phyloP scores from a whole-genome alignment of 2,797 vertebrate genomes.

The Florisuga fusca region DNA sequence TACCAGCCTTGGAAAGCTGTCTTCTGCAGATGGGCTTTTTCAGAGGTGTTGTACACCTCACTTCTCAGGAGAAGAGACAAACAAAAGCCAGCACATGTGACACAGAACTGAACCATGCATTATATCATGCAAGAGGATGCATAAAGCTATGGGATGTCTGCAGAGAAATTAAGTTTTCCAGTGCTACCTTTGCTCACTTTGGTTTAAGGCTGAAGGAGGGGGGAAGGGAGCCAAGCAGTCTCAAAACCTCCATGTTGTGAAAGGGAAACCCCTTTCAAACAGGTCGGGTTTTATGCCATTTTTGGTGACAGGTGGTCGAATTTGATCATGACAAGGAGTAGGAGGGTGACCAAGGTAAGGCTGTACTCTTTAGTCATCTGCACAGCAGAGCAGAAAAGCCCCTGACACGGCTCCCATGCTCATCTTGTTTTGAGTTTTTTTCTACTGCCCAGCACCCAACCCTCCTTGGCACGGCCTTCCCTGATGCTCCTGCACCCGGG shows the following conservation, averaged over 20 bases:
- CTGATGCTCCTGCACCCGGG: background rate
- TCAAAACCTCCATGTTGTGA: background rate
- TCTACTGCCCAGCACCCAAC: background rate
- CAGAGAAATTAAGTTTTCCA: background rate
- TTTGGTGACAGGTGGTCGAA: background rate
- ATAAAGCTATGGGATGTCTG: background rate
- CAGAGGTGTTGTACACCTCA: slow-evolving; percentile 20
- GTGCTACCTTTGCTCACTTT: background rate
- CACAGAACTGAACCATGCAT: background rate
- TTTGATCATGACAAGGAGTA: background rate
- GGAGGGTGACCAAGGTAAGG: background rate
- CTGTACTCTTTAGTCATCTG: background rate
- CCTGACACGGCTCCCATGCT: background rate
- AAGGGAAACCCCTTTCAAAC: background rate
- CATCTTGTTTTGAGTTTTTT: background rate
- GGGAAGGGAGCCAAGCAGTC: background rate
- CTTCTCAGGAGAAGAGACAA: slow-evolving; percentile 6
- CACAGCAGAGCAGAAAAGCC: background rate
- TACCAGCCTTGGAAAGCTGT: background rate
- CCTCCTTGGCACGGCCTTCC: background rate
- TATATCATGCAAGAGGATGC: background rate
- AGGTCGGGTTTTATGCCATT: background rate
- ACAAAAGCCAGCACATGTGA: slow-evolving; percentile 11
- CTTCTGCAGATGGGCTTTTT: slow-evolving; percentile 42
- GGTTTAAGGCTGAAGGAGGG: background rate